These are phyloP conservation scores for Eutrigla gurnardus DNA, from an alignment of 2,797 vertebrate species.

Conservation along the genomic window DNA sequence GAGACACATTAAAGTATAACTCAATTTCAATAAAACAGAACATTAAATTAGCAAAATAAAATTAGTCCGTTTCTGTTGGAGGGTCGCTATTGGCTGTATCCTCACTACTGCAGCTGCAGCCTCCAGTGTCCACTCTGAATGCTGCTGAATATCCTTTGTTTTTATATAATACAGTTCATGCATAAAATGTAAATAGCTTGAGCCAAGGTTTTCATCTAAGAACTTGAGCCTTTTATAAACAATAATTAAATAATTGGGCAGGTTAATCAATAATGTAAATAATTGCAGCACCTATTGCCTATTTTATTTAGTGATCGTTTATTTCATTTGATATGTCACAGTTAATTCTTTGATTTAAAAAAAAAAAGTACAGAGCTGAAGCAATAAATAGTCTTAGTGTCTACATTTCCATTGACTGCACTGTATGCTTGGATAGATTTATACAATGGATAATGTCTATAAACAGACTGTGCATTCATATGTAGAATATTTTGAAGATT, in stretches of 20 bases:
- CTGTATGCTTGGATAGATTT: background rate
- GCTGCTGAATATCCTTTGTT: background rate
- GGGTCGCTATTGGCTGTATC: too few species aligned
- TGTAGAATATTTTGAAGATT: background rate
- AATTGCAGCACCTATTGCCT: background rate
- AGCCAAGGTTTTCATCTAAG: background rate
- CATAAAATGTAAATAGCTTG: background rate
- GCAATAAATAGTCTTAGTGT: background rate
- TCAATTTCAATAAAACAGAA: background rate
- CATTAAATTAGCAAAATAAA: background rate
- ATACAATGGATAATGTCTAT: background rate
- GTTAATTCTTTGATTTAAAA: background rate
- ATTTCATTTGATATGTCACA: background rate
- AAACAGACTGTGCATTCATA: background rate
- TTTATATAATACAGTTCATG: background rate
- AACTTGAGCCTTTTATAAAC: background rate
- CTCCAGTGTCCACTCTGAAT: too few species aligned
- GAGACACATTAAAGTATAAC: background rate
- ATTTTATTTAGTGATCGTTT: background rate
- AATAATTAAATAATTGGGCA: background rate
- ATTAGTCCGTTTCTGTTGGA: background rate
- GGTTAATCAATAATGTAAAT: background rate
- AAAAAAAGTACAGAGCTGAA: too few species aligned
- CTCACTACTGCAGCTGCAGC: too few species aligned
- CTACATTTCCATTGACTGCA: background rate